These are phyloP conservation scores for Python bivittatus DNA, from an alignment of 2,113 vertebrate species.

Conservation along the genomic window DNA sequence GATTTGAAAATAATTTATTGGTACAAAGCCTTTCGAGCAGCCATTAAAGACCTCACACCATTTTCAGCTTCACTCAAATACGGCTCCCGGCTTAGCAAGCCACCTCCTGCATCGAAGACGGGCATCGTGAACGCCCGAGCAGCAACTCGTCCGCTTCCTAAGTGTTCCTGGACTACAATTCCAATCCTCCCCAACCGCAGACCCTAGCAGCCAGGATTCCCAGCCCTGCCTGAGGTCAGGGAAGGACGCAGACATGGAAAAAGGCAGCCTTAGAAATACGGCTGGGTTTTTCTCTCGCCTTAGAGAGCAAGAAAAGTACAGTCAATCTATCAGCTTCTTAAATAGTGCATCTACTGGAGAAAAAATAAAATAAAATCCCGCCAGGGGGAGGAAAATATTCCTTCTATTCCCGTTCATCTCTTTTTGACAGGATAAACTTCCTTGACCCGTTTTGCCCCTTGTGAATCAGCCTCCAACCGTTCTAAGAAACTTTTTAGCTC, in stretches of 20 bases:
- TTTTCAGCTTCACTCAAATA: too few relatives aligned
- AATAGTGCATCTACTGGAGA: not conserved
- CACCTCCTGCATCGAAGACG: not conserved
- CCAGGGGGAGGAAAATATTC: not conserved
- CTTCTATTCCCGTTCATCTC: not conserved
- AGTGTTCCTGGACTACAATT: too few relatives aligned
- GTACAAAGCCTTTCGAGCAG: too few relatives aligned
- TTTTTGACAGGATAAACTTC: not conserved
- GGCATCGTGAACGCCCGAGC: not conserved
- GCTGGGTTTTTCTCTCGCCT: not conserved
- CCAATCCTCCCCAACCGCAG: too few relatives aligned
- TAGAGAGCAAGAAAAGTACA: not conserved
- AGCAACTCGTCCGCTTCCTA: too few relatives aligned
- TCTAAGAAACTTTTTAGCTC: not conserved
- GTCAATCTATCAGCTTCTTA: not conserved
- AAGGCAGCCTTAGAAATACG: not conserved
- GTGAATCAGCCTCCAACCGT: not conserved
- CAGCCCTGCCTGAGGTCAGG: not conserved
- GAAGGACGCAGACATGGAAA: not conserved
- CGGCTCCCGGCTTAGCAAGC: too few relatives aligned
- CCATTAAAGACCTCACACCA: too few relatives aligned
- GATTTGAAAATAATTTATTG: too few relatives aligned
- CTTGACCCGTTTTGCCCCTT: not conserved
- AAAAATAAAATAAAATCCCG: not conserved
- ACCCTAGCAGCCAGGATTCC: not conserved